Conservation (phyloP, 2,113 vertebrate species). For the Mellivora capensis region DNA sequence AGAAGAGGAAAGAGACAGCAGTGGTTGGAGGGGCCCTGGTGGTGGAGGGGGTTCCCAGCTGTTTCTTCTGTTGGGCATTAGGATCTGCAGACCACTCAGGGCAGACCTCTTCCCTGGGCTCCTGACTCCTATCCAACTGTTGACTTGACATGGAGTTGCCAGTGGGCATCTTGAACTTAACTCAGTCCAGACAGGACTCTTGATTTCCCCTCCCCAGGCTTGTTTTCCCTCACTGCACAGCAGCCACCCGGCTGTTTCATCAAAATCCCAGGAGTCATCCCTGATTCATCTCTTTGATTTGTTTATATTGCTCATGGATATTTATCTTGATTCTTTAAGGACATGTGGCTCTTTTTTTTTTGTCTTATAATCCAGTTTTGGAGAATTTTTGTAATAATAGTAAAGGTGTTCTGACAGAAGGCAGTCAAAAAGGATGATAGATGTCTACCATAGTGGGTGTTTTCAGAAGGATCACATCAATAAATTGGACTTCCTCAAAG, state of each 20-base stretch:
- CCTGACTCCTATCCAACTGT: background rate
- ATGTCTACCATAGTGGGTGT: too few species aligned
- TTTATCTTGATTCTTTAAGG: background rate
- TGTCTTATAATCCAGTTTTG: background rate
- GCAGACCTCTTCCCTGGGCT: background rate
- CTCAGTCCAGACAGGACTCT: background rate
- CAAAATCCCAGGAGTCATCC: background rate
- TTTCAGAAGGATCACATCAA: background rate
- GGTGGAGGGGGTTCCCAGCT: background rate
- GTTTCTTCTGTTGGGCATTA: background rate
- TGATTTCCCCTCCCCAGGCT: background rate
- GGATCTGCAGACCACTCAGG: background rate
- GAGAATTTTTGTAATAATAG: background rate
- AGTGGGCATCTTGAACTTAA: background rate
- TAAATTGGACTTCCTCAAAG: background rate
- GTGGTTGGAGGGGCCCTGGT: too few species aligned
- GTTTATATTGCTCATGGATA: background rate
- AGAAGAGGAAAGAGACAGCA: background rate
- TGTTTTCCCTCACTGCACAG: background rate
- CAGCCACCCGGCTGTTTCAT: background rate
- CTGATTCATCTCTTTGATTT: background rate
- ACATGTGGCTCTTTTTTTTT: background rate
- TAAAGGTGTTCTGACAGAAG: background rate
- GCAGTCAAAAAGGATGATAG: background rate
- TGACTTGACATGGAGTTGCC: background rate